Conservation (phyloP, 2,888 invertebrate genomes). For the Epinotia ramella region DNA sequence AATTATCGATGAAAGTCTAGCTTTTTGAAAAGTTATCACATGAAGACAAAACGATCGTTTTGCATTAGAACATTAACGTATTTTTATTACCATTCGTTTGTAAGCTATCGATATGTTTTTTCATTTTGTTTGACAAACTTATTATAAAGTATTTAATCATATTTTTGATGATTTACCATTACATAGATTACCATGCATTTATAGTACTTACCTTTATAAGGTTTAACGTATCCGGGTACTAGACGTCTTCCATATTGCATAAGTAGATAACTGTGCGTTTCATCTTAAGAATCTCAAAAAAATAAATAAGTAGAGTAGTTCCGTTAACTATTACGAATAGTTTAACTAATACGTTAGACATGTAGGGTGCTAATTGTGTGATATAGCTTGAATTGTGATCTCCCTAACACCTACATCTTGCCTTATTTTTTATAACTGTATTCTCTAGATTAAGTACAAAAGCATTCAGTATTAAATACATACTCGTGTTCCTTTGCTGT, state of each 20-base stretch:
- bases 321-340: neutral
- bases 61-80: neutral
- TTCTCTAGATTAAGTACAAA: constrained; percentile 59
- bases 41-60: neutral
- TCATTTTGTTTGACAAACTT: neutral
- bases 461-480: constrained; percentile 67
- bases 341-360: neutral
- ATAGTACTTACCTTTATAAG: neutral
- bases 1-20: neutral
- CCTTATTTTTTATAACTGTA: constrained; percentile 52
- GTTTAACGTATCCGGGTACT: neutral
- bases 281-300: too few species aligned
- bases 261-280: neutral
- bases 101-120: constrained; percentile 24
- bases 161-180: neutral
- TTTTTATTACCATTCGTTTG: constrained; percentile 2
- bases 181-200: neutral
- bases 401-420: constrained; percentile 66
- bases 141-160: neutral
- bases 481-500: constrained; percentile 67
- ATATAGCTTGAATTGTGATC: constrained; percentile 64
- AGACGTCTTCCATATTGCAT: neutral
- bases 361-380: constrained; percentile 66
- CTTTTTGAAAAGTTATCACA: neutral
- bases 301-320: neutral